Evolutionary conservation across 2,888 invertebrate genomes (phyloP).

Genomic region (Scaptomyza reducta): DNA sequence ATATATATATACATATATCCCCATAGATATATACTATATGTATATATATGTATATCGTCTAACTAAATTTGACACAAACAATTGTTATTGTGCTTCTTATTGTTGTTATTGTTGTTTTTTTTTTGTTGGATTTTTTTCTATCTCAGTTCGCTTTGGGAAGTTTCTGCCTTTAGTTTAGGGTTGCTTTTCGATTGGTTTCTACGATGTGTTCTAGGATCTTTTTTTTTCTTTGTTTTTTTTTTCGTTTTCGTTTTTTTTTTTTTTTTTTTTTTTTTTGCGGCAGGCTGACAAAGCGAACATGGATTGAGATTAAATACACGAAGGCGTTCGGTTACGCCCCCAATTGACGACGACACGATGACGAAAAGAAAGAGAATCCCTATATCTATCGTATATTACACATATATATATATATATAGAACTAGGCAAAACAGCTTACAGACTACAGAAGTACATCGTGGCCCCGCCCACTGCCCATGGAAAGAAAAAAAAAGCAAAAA

Average conservation of each 20-base stretch:
- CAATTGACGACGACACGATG: too few relatives aligned
- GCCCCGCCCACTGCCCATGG: slow-evolving; percentile 22
- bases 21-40: slow-evolving; percentile 7
- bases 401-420: not conserved
- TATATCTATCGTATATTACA: not conserved
- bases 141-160: slow-evolving; percentile 13
- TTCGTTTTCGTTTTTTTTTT: not conserved
- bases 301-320: slow-evolving; percentile 39
- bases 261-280: not conserved
- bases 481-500: not conserved
- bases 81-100: slow-evolving; percentile 12
- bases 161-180: not conserved
- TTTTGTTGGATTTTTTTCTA: not conserved
- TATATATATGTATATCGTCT: slow-evolving; percentile 26
- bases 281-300: slow-evolving; percentile 19
- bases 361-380: not conserved
- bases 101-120: not conserved
- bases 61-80: slow-evolving; percentile 22
- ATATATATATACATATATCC: slow-evolving; percentile 10
- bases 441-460: slow-evolving; percentile 49
- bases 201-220: not conserved
- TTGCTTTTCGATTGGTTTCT: too few relatives aligned
- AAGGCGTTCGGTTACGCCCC: slow-evolving; percentile 6
- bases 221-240: too few relatives aligned
- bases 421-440: slow-evolving; percentile 43